Conservation (phyloP, 2,888 invertebrate genomes). For the Pheosia gnoma region DNA sequence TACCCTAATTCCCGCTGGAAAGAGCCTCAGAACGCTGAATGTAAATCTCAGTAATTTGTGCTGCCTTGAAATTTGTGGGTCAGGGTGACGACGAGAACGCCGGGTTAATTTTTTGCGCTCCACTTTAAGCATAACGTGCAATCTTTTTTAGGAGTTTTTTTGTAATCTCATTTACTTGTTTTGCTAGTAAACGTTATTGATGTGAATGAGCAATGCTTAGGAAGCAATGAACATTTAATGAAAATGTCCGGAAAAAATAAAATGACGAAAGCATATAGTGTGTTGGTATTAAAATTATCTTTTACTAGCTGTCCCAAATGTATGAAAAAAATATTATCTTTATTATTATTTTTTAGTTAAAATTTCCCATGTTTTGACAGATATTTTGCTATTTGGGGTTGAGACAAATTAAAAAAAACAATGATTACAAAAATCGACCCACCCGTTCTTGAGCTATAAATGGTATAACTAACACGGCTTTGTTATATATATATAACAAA, state of each 20-base stretch:
- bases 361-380: too few relatives aligned
- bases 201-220: not conserved
- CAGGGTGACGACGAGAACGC: constrained; percentile 49
- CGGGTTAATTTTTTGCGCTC: constrained; percentile 40
- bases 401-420: too few relatives aligned
- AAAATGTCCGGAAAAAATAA: not conserved
- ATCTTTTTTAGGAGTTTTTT: constrained; percentile 27
- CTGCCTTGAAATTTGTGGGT: constrained; percentile 61
- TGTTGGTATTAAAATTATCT: too few relatives aligned
- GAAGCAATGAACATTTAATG: not conserved
- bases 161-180: constrained; percentile 20
- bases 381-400: too few relatives aligned
- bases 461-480: too few relatives aligned
- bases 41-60: constrained; percentile 50
- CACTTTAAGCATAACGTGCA: constrained; percentile 36
- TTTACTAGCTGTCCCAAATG: too few relatives aligned
- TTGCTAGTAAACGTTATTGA: not conserved
- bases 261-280: too few relatives aligned
- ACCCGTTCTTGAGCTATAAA: too few relatives aligned
- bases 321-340: too few relatives aligned
- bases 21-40: constrained; percentile 29
- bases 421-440: too few relatives aligned
- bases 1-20: constrained; percentile 19
- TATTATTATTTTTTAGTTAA: too few relatives aligned
- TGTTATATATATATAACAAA: too few relatives aligned